These are phyloP conservation scores for Gnathonemus echidnorhynchus DNA, from an alignment of 2,113 vertebrate species.

Conservation along the genomic window DNA sequence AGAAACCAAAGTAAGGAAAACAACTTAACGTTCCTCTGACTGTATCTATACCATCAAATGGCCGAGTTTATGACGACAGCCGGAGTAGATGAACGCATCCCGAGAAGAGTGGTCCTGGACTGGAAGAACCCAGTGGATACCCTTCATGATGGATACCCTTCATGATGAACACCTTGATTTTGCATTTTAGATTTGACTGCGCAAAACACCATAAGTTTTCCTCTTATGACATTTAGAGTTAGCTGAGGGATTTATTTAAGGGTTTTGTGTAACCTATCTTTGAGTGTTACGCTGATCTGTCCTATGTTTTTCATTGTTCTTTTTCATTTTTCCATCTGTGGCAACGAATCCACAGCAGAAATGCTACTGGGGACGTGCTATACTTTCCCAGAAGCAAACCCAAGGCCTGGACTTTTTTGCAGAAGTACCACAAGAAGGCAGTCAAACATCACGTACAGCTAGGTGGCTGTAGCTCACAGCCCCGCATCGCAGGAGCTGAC, in stretches of 20 bases:
- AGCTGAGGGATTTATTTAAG: background rate
- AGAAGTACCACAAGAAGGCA: constrained; percentile 11
- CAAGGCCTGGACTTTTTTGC: background rate
- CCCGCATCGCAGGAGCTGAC: background rate
- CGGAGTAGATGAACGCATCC: background rate
- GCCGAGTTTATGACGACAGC: background rate
- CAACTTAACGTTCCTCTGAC: background rate
- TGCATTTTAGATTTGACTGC: background rate
- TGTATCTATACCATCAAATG: background rate
- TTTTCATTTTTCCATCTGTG: background rate
- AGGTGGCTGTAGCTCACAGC: no score
- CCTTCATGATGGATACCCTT: background rate
- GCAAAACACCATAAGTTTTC: background rate
- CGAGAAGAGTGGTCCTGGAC: background rate
- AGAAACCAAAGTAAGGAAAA: background rate
- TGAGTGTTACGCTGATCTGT: background rate
- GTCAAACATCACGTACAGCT: background rate
- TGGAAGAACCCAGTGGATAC: background rate
- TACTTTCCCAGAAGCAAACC: background rate
- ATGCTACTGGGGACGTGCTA: background rate
- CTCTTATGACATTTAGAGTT: background rate
- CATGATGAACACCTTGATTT: background rate
- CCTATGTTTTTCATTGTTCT: background rate
- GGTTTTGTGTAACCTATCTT: background rate
- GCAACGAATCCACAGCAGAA: background rate